These are phyloP conservation scores for Strigamia transsilvanica DNA, from an alignment of 2,888 invertebrate genomes.

Conservation along the genomic window DNA sequence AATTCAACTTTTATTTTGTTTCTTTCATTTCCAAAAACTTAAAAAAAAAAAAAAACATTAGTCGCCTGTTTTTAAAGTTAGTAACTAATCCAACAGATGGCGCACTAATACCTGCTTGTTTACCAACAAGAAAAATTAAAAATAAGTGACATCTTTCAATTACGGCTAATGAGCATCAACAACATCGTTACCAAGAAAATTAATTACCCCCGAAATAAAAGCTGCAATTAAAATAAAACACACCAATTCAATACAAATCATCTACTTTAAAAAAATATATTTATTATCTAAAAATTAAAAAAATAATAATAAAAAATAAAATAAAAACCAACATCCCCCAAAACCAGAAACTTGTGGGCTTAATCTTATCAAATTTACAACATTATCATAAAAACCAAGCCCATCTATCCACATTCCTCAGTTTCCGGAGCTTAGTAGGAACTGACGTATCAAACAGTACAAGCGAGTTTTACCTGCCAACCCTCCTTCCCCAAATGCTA, in stretches of 20 bases:
- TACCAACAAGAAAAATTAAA: not conserved
- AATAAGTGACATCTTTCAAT: not conserved
- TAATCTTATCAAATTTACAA: not conserved
- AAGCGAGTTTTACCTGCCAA: constrained; percentile 41
- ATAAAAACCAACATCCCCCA: not conserved
- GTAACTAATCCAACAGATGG: not conserved
- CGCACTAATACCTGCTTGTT: not conserved
- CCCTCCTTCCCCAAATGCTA: not conserved
- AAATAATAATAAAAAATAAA: not conserved
- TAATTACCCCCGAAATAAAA: no score
- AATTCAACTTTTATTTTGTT: no score
- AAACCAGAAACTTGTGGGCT: not conserved
- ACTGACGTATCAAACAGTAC: constrained; percentile 10
- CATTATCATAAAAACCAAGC: constrained; percentile 23
- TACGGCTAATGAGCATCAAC: not conserved
- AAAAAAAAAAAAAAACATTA: no score
- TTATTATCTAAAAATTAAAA: not conserved
- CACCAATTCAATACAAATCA: no score
- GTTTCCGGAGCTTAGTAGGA: constrained; percentile 38
- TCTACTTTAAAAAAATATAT: not conserved
- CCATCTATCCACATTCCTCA: constrained; percentile 32
- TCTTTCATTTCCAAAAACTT: no score
- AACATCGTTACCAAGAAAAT: no score
- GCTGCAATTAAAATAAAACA: not conserved
- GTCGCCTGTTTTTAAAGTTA: not conserved